A percentile compares a stretch with the other conserved stretches of the same genome.
Conservation (phyloP, 2,888 invertebrate genomes). For the Drosophila multiciliata region DNA sequence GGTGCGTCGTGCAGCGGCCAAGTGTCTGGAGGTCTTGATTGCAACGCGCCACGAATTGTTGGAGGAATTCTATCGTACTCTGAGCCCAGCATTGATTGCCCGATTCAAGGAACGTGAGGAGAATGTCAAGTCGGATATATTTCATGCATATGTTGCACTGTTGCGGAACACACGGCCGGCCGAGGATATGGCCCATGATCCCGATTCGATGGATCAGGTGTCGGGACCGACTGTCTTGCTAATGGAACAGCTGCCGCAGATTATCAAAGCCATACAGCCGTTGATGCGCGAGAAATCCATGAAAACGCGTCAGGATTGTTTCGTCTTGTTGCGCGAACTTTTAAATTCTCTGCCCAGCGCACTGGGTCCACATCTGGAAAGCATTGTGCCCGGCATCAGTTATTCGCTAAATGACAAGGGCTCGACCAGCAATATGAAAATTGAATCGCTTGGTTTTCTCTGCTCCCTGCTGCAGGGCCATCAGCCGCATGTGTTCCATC, state of each 20-base stretch:
- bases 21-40: slow-evolving; percentile 98
- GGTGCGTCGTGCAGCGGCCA: slow-evolving; percentile 97
- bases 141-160: slow-evolving; percentile 97
- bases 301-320: slow-evolving; percentile 95
- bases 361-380: slow-evolving; percentile 92
- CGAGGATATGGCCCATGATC: slow-evolving; percentile 87
- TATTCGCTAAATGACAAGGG: slow-evolving; percentile 96
- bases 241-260: slow-evolving; percentile 88
- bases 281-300: slow-evolving; percentile 94
- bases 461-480: slow-evolving; percentile 84
- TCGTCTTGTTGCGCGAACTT: slow-evolving; percentile 95
- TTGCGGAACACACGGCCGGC: slow-evolving; percentile 94
- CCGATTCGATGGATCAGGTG: slow-evolving; percentile 90
- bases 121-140: slow-evolving; percentile 99
- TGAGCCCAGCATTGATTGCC: slow-evolving; percentile 95
- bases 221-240: slow-evolving; percentile 89
- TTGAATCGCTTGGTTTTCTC: slow-evolving; percentile 97
- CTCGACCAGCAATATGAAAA: slow-evolving; percentile 98
- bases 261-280: slow-evolving; percentile 95
- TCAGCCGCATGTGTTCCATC: slow-evolving; percentile 89
- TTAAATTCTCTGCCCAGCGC: slow-evolving; percentile 95
- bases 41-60: slow-evolving; percentile 96
- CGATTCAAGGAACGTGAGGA: slow-evolving; percentile 99
- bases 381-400: slow-evolving; percentile 94
- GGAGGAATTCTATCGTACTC: slow-evolving; percentile 93